Evolutionary conservation across 2,888 invertebrate genomes (phyloP).

Genomic region (Branchipolynoe longqiensis): DNA sequence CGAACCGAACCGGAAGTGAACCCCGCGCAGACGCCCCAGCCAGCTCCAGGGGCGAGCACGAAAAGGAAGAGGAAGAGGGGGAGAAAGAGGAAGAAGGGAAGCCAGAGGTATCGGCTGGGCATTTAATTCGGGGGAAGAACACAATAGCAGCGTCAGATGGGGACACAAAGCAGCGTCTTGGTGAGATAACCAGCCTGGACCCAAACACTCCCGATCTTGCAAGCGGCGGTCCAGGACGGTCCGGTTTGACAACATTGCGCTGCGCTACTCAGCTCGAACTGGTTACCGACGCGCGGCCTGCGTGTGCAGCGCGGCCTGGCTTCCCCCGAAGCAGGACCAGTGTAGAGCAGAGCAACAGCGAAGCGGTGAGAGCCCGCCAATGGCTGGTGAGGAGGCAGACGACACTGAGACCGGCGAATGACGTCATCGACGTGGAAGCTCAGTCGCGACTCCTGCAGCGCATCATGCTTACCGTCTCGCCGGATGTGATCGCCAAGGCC

Average conservation of each 20-base stretch:
- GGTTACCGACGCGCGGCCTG: too few relatives aligned
- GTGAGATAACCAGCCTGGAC: not conserved
- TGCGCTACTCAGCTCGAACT: not conserved
- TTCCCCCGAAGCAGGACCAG: not conserved
- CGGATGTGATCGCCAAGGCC: slow-evolving; percentile 12
- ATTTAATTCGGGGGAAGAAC: not conserved
- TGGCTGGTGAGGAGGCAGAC: not conserved
- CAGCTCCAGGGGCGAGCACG: not conserved
- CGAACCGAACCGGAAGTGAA: not conserved
- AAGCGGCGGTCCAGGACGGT: too few relatives aligned
- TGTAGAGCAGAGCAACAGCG: not conserved
- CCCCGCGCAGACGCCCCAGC: not conserved
- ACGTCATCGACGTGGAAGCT: not conserved
- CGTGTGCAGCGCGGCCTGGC: too few relatives aligned
- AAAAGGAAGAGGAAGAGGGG: not conserved
- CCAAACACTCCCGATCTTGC: too few relatives aligned
- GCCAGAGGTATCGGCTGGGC: not conserved
- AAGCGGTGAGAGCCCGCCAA: too few relatives aligned
- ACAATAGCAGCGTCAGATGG: not conserved
- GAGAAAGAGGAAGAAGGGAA: not conserved
- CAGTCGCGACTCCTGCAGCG: slow-evolving; percentile 4
- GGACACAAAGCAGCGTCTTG: too few relatives aligned
- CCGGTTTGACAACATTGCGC: too few relatives aligned
- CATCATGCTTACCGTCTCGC: slow-evolving; percentile 14
- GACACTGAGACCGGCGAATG: not conserved